Evolutionary conservation across 23 tunicate genomes (phyloP), one percentile per base, ranked within the genome.

Genomic region (Trididemnum clinides): DNA sequence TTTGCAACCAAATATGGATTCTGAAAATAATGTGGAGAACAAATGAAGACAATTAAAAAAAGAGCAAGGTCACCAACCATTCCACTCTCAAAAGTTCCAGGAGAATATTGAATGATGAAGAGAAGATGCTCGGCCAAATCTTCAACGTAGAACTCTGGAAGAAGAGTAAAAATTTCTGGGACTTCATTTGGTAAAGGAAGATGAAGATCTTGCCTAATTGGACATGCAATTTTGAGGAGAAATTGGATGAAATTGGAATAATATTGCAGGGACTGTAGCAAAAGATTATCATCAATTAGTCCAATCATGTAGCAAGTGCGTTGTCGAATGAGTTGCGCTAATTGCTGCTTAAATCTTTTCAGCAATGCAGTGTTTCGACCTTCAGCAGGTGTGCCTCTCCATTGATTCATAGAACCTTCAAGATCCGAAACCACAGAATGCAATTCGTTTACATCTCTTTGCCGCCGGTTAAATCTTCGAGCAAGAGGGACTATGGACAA

Each of bases 1-100:
- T 95, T 95, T 38, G 98, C 95, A 51, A 95, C 98, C 1, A 95
- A 38, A 77, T 95, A 95, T 0, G 98, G 98, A 81, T 95, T 95
- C 69, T 87, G 81, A 33, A 89, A 95, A 51, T 95, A 95, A 64
- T 86, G 72, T 34, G 98, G 72, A 0, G 98, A 85, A 44, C 88
- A 89, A 39, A 77, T 82, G 64, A 86, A 87, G 0, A 79, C 74
- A 36, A 89, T 65, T 2, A 95, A 31, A 64, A 95, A 95, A 25
- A 66, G 36, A 12, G 85, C 91, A 27, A 95, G 50, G 26, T 81
- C 77, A 7, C 76, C 74, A 19, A 82, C 26, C 33, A 33, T 31
- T 33, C 33, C 27, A 50, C 84, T 80, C 33, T 89, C 86, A 26
- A 95, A 39, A 1, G 64, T 57, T 3, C 50, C 27, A 3, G 97